Conservation (phyloP, 2,797 vertebrate species). For the Siniperca undulata region DNA sequence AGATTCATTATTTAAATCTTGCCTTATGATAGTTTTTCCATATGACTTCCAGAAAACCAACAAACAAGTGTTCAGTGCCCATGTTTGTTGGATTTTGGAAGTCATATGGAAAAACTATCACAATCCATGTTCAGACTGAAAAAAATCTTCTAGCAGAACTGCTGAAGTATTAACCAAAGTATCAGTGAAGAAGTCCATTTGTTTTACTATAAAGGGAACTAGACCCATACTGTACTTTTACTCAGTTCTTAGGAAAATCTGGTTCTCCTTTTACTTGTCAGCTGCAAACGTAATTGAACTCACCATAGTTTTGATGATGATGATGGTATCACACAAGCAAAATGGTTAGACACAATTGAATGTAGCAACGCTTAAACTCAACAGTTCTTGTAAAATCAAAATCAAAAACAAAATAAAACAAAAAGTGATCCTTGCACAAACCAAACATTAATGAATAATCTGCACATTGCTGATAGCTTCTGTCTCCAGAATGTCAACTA, state of each 20-base stretch:
- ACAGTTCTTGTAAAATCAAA: not conserved
- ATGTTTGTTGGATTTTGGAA: not conserved
- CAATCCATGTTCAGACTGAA: not conserved
- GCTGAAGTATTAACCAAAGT: not conserved
- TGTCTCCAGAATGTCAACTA: not conserved
- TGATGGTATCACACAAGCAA: not conserved
- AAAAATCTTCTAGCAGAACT: too few species aligned
- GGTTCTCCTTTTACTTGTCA: not conserved
- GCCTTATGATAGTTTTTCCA: not conserved
- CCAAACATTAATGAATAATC: too few species aligned
- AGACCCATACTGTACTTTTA: not conserved
- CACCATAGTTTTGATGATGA: not conserved
- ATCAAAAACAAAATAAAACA: not conserved
- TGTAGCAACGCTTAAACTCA: not conserved
- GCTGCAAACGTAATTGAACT: not conserved
- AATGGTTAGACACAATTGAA: not conserved
- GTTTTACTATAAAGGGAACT: not conserved
- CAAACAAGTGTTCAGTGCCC: not conserved
- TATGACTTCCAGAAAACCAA: too few species aligned
- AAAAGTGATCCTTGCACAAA: not conserved
- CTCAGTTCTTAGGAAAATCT: slow-evolving; percentile 6
- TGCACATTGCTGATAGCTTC: not conserved
- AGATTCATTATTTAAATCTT: not conserved
- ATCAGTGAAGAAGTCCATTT: too few species aligned
- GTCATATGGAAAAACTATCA: not conserved